Evolutionary conservation across 2,888 invertebrate genomes (phyloP).

Genomic region (Erannis defoliaria): DNA sequence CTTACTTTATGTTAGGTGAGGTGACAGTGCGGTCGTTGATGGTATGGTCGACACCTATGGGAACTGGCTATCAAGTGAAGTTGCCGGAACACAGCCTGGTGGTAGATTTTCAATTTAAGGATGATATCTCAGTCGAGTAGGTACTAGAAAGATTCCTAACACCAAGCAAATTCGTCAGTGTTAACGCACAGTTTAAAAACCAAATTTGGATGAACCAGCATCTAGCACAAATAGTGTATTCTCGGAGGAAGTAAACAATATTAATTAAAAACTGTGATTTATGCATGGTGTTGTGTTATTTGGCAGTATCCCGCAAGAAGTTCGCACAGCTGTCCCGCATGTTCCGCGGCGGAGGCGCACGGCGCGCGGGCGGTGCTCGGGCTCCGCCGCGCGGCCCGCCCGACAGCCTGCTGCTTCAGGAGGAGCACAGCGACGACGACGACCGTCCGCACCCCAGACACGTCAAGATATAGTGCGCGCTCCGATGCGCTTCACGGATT

Average conservation of each 20-base stretch:
- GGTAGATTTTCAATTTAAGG: too few relatives aligned
- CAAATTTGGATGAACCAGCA: too few relatives aligned
- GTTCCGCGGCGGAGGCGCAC: constrained; percentile 89
- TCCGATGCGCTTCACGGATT: neutral
- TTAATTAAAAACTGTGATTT: neutral
- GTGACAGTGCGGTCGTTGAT: too few relatives aligned
- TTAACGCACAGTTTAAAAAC: too few relatives aligned
- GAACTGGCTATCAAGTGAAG: too few relatives aligned
- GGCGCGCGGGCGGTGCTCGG: constrained; percentile 75
- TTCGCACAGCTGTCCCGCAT: constrained; percentile 92
- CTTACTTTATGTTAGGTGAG: too few relatives aligned
- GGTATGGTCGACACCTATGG: too few relatives aligned
- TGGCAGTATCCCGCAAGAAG: constrained; percentile 91
- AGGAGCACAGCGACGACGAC: constrained; percentile 88
- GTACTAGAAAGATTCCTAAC: too few relatives aligned
- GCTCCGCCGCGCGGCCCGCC: constrained; percentile 82
- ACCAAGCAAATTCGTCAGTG: too few relatives aligned
- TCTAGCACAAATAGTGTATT: neutral
- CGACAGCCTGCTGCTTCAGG: constrained; percentile 86
- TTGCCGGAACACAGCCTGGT: too few relatives aligned
- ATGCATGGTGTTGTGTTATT: constrained; percentile 1
- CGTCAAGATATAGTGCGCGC: constrained; percentile 38
- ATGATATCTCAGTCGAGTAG: too few relatives aligned
- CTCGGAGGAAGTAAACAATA: neutral
- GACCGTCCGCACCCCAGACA: constrained; percentile 73